Evolutionary conservation across 2,888 invertebrate species (phyloP).

Genomic region (Theretra japonica): DNA sequence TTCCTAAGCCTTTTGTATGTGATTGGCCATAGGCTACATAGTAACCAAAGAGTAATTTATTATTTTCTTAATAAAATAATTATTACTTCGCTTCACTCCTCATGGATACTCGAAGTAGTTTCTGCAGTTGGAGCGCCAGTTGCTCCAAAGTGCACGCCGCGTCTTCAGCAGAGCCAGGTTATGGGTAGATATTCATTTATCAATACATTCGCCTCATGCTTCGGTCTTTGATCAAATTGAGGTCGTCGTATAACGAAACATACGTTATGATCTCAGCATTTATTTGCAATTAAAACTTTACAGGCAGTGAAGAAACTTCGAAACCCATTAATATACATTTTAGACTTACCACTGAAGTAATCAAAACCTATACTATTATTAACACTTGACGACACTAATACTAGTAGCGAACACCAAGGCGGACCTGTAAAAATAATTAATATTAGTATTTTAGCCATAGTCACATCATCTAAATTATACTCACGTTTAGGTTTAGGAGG

Average conservation of each 20-base stretch:
- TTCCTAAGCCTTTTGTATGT: not conserved
- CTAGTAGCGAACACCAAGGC: slow-evolving; percentile 47
- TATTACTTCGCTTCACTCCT: slow-evolving; percentile 51
- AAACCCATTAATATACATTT: slow-evolving; percentile 78
- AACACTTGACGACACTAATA: slow-evolving; percentile 53
- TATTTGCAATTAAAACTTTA: slow-evolving; percentile 79
- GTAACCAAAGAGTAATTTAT: slow-evolving; percentile 15
- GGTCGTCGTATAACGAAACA: slow-evolving; percentile 73
- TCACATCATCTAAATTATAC: slow-evolving; percentile 76
- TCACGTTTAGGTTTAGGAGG: slow-evolving; percentile 96
- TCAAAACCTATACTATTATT: slow-evolving; percentile 61
- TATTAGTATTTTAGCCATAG: slow-evolving; percentile 58
- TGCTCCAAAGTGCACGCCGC: slow-evolving; percentile 59
- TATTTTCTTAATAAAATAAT: slow-evolving; percentile 20
- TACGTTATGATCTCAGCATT: slow-evolving; percentile 71
- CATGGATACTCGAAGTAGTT: slow-evolving; percentile 52
- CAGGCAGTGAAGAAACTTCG: slow-evolving; percentile 66
- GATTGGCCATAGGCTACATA: slow-evolving; percentile 2
- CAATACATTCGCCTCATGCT: slow-evolving; percentile 56
- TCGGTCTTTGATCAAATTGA: slow-evolving; percentile 69
- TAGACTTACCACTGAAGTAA: slow-evolving; percentile 78
- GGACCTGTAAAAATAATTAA: slow-evolving; percentile 78
- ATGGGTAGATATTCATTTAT: slow-evolving; percentile 54
- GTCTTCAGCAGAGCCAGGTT: slow-evolving; percentile 62
- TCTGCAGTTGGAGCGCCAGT: slow-evolving; percentile 55